Conservation (phyloP, 2,888 invertebrate genomes). For the Rhogogaster chlorosoma region DNA sequence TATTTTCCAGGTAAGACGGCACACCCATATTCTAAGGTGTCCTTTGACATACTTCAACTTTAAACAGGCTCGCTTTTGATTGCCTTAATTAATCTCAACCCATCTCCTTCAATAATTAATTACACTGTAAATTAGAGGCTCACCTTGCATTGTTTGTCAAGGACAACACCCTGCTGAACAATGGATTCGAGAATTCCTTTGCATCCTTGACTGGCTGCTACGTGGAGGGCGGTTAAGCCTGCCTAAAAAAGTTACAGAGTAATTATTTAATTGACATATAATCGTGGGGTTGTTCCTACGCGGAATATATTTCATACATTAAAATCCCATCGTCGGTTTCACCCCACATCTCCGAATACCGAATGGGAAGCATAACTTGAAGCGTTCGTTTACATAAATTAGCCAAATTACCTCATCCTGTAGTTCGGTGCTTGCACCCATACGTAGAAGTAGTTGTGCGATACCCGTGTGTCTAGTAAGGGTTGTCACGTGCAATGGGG, state of each 20-base stretch:
- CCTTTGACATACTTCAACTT: neutral
- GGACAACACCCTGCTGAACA: constrained; percentile 82
- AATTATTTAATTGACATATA: neutral
- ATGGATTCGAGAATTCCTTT: constrained; percentile 85
- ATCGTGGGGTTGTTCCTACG: neutral
- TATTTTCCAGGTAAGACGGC: neutral
- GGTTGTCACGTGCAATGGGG: constrained; percentile 88
- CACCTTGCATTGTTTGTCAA: constrained; percentile 86
- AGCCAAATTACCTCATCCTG: constrained; percentile 74
- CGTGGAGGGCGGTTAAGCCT: constrained; percentile 85
- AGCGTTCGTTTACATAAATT: constrained; percentile 6
- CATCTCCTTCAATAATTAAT: neutral
- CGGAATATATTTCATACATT: neutral
- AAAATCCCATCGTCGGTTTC: constrained; percentile 26
- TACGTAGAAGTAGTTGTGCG: constrained; percentile 85
- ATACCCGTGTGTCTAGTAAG: constrained; percentile 87
- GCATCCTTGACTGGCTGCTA: constrained; percentile 86
- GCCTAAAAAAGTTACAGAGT: constrained; percentile 77
- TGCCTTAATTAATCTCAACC: neutral
- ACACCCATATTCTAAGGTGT: neutral
- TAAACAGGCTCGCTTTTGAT: neutral
- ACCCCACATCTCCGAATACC: neutral
- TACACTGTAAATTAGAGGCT: constrained; percentile 54
- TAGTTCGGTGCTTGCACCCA: constrained; percentile 83
- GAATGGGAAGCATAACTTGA: neutral